Evolutionary conservation across 2,797 vertebrate species (phyloP).

Genomic region (Paratrypauchen microcephalus): DNA sequence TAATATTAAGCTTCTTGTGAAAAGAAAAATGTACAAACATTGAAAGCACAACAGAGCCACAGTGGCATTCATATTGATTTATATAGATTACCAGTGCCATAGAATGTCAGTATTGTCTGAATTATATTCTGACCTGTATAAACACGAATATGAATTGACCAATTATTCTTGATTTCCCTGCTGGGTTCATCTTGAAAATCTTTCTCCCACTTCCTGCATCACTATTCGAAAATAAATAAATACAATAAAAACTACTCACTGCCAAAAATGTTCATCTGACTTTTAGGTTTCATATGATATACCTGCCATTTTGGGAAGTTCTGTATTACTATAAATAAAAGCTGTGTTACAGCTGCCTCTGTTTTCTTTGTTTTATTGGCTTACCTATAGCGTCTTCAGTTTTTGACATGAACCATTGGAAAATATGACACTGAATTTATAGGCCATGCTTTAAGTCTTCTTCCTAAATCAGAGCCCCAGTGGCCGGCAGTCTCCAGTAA

Average conservation of each 20-base stretch:
- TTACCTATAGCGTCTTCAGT: neutral
- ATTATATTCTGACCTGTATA: no score
- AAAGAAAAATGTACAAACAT: no score
- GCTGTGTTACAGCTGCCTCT: neutral
- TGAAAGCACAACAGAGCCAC: no score
- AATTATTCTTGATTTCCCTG: neutral
- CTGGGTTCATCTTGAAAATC: neutral
- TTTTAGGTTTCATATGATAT: neutral
- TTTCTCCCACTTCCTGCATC: neutral
- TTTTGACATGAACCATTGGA: neutral
- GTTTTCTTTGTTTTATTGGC: neutral
- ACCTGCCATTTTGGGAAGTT: neutral
- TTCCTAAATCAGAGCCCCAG: conserved; percentile 29
- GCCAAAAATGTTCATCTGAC: neutral
- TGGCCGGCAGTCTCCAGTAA: conserved; percentile 7
- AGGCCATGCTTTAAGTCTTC: conserved; percentile 13
- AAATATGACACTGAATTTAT: conserved; percentile 1
- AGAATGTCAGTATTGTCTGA: no score
- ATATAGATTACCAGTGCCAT: no score
- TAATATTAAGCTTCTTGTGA: no score
- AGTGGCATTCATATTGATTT: no score
- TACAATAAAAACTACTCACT: neutral
- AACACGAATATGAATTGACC: no score
- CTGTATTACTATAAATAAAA: neutral
- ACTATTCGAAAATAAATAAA: neutral